phyloP scores from a whole-genome alignment of 2,113 vertebrate genomes.

The Rhabdomys dilectus region DNA sequence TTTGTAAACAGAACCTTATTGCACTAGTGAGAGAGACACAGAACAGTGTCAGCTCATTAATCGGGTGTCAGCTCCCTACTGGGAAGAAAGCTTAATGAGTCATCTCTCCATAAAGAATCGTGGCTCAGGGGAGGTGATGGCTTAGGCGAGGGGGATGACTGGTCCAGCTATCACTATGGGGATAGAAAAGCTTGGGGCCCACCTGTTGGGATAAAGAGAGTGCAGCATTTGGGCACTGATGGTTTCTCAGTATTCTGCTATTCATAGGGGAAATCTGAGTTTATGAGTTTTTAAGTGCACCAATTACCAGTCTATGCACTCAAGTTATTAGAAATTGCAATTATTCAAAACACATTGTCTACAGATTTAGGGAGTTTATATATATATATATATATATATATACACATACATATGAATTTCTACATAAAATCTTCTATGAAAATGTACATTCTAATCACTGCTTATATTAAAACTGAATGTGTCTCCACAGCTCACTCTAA shows the following conservation, averaged over 20 bases:
- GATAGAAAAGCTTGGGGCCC: conserved; percentile 77
- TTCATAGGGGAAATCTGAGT: conserved; percentile 75
- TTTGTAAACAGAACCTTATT: conserved; percentile 91
- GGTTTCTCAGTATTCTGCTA: conserved; percentile 69
- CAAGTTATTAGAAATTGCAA: background rate
- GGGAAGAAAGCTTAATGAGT: conserved; percentile 87
- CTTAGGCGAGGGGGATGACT: conserved; percentile 72
- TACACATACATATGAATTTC: background rate
- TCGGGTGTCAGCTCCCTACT: conserved; percentile 88
- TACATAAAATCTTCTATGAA: background rate
- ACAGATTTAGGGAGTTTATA: background rate
- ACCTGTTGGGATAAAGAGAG: conserved; percentile 84
- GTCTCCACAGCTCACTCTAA: background rate
- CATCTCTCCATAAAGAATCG: conserved; percentile 78
- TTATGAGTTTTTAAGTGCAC: conserved; percentile 73
- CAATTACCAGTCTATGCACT: background rate
- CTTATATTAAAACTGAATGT: background rate
- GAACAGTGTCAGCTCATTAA: conserved; percentile 89
- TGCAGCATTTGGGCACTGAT: conserved; percentile 82
- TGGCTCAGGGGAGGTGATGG: conserved; percentile 68
- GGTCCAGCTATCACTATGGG: conserved; percentile 82
- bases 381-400: background rate
- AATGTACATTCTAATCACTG: background rate
- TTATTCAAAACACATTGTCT: conserved; percentile 8
- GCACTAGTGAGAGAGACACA: conserved; percentile 84